A percentile compares a stretch with the other conserved stretches of the same genome.
phyloP scores from a whole-genome alignment of 2,113 vertebrate species.

The Octodon degus region DNA sequence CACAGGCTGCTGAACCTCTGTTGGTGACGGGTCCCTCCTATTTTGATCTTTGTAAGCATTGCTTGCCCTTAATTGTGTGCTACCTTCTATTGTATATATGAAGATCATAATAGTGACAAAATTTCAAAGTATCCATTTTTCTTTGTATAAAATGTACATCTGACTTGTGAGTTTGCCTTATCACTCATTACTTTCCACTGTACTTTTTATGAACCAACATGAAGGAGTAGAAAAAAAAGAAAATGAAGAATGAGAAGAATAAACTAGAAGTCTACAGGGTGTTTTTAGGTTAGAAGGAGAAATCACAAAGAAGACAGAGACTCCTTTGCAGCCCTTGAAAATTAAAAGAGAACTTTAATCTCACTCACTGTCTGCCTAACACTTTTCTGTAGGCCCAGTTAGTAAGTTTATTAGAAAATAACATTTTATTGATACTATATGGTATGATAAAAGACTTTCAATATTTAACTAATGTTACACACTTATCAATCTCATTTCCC shows the following conservation, averaged over 20 bases:
- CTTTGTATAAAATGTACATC: background rate
- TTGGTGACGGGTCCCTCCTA: background rate
- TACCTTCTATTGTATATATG: background rate
- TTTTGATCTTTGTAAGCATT: background rate
- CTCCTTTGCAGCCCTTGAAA: background rate
- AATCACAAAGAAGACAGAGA: background rate
- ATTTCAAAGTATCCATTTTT: constrained; percentile 6
- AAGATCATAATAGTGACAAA: background rate
- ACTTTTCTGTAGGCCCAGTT: background rate
- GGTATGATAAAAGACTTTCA: background rate
- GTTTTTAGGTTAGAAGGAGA: background rate
- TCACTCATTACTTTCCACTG: background rate
- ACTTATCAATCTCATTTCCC: background rate
- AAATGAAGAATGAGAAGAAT: background rate
- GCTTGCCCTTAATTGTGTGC: background rate
- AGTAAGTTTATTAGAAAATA: background rate
- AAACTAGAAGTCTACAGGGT: background rate
- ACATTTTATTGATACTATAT: background rate
- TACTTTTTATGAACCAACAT: background rate
- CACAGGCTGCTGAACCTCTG: background rate
- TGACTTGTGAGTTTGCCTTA: background rate
- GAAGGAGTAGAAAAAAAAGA: background rate
- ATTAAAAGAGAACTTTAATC: background rate
- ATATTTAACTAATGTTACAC: background rate
- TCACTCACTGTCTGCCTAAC: background rate